These are phyloP conservation scores for Ammospiza caudacuta DNA, from an alignment of 2,113 vertebrate species.

Conservation along the genomic window DNA sequence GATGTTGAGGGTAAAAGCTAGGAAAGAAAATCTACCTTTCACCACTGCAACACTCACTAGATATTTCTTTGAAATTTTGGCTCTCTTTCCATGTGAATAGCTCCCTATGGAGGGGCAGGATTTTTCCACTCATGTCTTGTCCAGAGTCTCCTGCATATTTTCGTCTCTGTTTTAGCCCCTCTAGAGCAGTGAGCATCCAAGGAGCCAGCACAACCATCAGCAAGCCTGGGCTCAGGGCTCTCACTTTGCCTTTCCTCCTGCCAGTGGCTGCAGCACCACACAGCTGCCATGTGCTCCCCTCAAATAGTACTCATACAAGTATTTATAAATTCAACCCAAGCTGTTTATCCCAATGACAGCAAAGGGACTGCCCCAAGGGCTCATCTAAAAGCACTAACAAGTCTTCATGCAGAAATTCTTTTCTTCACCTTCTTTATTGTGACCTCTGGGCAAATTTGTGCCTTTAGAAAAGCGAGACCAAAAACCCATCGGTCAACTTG, in stretches of 20 bases:
- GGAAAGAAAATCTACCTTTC: background rate
- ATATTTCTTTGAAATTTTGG: background rate
- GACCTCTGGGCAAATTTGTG: background rate
- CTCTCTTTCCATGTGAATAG: background rate
- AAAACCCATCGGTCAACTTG: background rate
- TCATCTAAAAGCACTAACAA: background rate
- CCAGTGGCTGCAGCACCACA: background rate
- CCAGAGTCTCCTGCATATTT: background rate
- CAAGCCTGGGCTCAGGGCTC: background rate
- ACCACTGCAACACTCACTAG: background rate
- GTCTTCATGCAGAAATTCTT: background rate
- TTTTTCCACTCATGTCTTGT: background rate
- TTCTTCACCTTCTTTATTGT: background rate
- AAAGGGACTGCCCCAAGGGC: background rate
- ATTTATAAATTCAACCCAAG: background rate
- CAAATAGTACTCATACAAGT: fast-evolving
- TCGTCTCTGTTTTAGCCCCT: background rate
- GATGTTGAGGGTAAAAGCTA: background rate
- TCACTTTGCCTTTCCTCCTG: background rate
- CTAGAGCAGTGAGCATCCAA: background rate
- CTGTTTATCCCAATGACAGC: background rate
- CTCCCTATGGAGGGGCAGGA: background rate
- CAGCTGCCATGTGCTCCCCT: background rate
- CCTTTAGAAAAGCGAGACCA: background rate
- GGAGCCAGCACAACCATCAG: fast-evolving